Conservation (phyloP, 2,888 invertebrate genomes). For the Ceraclea dissimilis region DNA sequence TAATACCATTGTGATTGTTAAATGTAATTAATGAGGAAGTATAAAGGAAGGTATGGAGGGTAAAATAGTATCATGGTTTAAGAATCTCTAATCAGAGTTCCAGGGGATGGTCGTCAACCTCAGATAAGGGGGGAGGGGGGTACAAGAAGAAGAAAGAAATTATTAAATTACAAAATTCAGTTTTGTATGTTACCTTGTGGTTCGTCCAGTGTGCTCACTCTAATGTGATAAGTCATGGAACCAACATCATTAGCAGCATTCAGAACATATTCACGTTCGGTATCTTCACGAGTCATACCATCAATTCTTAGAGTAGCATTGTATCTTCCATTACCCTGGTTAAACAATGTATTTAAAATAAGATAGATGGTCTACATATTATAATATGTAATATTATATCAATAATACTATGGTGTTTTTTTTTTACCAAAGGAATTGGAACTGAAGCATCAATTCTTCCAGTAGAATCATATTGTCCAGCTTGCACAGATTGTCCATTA, state of each 20-base stretch:
- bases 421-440: constrained; percentile 41
- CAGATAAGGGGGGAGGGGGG: too few relatives aligned
- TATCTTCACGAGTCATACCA: constrained; percentile 65
- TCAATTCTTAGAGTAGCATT: constrained; percentile 59
- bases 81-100: too few relatives aligned
- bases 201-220: constrained; percentile 61
- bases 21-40: too few relatives aligned
- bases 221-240: constrained; percentile 52
- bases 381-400: too few relatives aligned
- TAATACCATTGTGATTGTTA: too few relatives aligned
- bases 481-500: constrained; percentile 45
- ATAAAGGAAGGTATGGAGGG: too few relatives aligned
- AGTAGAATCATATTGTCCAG: constrained; percentile 34
- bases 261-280: constrained; percentile 62
- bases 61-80: too few relatives aligned
- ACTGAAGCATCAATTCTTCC: constrained; percentile 43
- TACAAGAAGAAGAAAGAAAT: too few relatives aligned
- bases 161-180: too few relatives aligned
- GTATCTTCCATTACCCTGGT: constrained; percentile 60
- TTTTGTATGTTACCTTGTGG: constrained; percentile 41
- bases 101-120: too few relatives aligned
- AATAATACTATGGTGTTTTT: neutral
- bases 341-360: constrained; percentile 18
- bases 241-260: constrained; percentile 64
- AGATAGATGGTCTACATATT: too few relatives aligned